These are phyloP conservation scores for Catocala fraxini DNA, from an alignment of 2,888 invertebrate genomes.

Conservation along the genomic window DNA sequence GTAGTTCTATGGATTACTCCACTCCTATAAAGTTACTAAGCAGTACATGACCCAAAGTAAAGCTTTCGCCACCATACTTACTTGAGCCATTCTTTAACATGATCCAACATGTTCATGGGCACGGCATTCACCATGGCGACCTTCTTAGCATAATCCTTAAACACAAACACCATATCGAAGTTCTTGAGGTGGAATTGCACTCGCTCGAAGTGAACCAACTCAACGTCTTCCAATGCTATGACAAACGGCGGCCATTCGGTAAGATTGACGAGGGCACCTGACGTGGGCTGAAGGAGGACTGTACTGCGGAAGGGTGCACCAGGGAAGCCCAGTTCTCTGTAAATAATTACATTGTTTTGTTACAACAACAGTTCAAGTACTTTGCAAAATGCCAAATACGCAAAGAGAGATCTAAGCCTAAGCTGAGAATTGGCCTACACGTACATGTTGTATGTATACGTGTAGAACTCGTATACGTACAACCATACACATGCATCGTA, in stretches of 20 bases:
- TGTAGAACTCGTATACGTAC: too few relatives aligned
- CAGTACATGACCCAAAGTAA: too few relatives aligned
- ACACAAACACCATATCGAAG: slow-evolving; percentile 99
- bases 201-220: slow-evolving; percentile 99
- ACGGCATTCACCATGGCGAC: slow-evolving; percentile 99
- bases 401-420: too few relatives aligned
- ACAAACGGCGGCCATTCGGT: slow-evolving; percentile 99
- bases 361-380: neutral
- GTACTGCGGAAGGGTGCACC: slow-evolving; percentile 99
- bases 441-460: too few relatives aligned
- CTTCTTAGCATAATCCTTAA: slow-evolving; percentile 98
- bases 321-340: slow-evolving; percentile 97
- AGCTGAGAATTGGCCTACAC: too few relatives aligned
- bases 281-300: slow-evolving; percentile 98
- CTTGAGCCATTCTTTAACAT: slow-evolving; percentile 99
- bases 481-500: too few relatives aligned
- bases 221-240: slow-evolving; percentile 98
- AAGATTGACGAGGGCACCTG: slow-evolving; percentile 98
- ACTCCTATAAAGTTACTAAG: too few relatives aligned
- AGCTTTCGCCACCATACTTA: too few relatives aligned
- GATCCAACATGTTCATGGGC: slow-evolving; percentile 99
- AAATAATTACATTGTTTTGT: neutral
- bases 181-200: slow-evolving; percentile 99
- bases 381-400: neutral
- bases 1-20: too few relatives aligned